A percentile compares a stretch with the other conserved stretches of the same genome.
phyloP scores from a whole-genome alignment of 2,888 invertebrate species.

The Tribolium freemani region DNA sequence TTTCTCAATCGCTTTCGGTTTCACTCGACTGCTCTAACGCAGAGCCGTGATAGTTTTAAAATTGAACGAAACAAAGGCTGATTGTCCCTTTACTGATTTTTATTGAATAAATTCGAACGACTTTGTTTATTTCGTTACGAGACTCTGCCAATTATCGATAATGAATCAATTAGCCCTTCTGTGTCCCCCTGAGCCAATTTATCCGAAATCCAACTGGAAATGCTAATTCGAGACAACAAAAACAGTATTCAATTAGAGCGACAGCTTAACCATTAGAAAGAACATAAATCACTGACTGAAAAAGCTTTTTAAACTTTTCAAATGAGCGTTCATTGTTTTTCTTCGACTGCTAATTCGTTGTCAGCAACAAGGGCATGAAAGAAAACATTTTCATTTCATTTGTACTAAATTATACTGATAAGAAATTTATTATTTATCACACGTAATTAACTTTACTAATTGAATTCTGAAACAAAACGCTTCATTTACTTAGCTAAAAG shows the following conservation, averaged over 20 bases:
- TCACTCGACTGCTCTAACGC: slow-evolving; percentile 51
- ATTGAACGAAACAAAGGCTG: slow-evolving; percentile 37
- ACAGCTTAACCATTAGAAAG: slow-evolving; percentile 55
- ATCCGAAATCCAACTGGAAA: slow-evolving; percentile 51
- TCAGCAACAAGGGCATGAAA: background rate
- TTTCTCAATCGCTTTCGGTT: slow-evolving; percentile 56
- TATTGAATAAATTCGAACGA: background rate
- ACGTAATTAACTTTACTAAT: slow-evolving; percentile 19
- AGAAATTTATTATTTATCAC: too few relatives aligned
- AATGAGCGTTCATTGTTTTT: slow-evolving; percentile 29
- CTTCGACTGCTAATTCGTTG: slow-evolving; percentile 25
- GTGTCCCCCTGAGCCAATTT: slow-evolving; percentile 45
- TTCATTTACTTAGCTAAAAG: slow-evolving; percentile 17
- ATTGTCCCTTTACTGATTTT: slow-evolving; percentile 27
- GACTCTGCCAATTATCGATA: slow-evolving; percentile 46
- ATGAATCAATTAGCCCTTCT: slow-evolving; percentile 52
- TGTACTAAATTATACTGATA: too few relatives aligned
- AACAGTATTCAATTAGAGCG: slow-evolving; percentile 61
- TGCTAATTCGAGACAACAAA: slow-evolving; percentile 61
- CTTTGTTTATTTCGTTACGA: background rate
- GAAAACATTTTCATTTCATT: too few relatives aligned
- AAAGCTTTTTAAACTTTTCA: slow-evolving; percentile 32
- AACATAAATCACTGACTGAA: slow-evolving; percentile 52
- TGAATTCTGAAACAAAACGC: slow-evolving; percentile 16
- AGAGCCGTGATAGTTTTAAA: slow-evolving; percentile 38